Base-by-base conservation (phyloP, 2,888 invertebrate species). In the Fissipunctia ypsillon region DNA sequence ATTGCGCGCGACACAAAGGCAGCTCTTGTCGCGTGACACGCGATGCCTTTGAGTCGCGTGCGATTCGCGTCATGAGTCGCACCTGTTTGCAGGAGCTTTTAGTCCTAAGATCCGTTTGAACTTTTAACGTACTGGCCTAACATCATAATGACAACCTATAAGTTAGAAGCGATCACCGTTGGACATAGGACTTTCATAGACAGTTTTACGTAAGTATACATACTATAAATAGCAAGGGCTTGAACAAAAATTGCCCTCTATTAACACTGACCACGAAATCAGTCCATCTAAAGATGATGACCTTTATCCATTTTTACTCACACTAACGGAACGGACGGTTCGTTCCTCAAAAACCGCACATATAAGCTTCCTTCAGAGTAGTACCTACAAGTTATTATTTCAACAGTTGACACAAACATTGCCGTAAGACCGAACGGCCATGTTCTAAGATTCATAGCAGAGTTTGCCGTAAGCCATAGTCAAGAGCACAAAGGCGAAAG, bases 401-500 rank as follows among this genome's bases (percentile, higher is more conserved):
- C 1, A 35, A 5, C 54, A 56, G 12, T 45, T 45, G 31, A 45
- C 5, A 19, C 50, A 65, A 78, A 73, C 31, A 73, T 41, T 54
- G 28, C 19, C 48, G 45, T 68, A 19, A 9, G 1, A 31, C 41
- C n/a, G 25, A 43, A 60, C 57, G 35, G n/a, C 48, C 31, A 35
- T 38, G 28, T 48, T 79, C 45, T 60, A 80, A 71, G 59, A 67
- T 76, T 56, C 52, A 64, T 45, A 52, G 31, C 19, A 10, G 28
- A 73, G 50, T 69, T 64, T 63, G 61, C 69, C 41, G 48, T 38
- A 54, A 57, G 57, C 61, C n/a, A 31, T 9, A 63, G 64, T 25
- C 19, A 52, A 25, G 28, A 50, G 14, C 14, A 80, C 80, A 80
- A 80, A 67, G 43, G 73, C 72, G 61, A 43, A 61, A 65, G 61